These are phyloP conservation scores for Microtus californicus DNA, from an alignment of 2,797 vertebrate genomes.

Conservation along the genomic window DNA sequence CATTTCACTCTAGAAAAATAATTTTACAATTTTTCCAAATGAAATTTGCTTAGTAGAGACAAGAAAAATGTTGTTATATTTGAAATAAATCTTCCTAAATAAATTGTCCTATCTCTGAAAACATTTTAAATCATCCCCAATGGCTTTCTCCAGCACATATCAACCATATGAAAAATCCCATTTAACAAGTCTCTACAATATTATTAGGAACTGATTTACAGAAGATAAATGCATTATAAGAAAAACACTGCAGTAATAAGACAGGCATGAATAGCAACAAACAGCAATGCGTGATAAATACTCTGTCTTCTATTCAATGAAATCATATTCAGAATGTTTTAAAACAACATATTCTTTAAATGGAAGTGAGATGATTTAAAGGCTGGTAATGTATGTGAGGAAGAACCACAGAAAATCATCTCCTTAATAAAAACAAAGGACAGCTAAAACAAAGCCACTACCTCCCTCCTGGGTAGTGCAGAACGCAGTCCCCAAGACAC, in stretches of 20 bases:
- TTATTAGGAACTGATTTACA: background rate
- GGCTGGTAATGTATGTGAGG: background rate
- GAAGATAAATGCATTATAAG: background rate
- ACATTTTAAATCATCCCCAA: conserved; percentile 18
- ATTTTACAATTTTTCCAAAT: conserved; percentile 12
- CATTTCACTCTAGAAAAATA: conserved; percentile 38
- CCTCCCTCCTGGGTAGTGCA: background rate
- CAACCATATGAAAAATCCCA: conserved; percentile 15
- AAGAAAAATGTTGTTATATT: background rate
- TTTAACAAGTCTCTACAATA: background rate
- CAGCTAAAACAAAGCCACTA: background rate
- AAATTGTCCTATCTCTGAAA: background rate
- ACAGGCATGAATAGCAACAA: background rate
- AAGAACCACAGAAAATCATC: background rate
- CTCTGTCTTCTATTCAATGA: background rate
- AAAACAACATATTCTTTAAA: background rate
- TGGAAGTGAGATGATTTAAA: background rate
- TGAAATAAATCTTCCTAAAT: conserved; percentile 14
- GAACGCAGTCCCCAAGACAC: background rate
- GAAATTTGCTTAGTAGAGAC: conserved; percentile 34
- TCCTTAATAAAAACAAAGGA: background rate
- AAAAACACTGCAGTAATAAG: conserved; percentile 26
- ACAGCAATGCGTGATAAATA: background rate
- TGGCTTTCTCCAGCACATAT: background rate
- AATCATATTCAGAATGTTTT: background rate